Conservation (phyloP, 2,888 invertebrate genomes). For the Ophioninae sp. region DNA sequence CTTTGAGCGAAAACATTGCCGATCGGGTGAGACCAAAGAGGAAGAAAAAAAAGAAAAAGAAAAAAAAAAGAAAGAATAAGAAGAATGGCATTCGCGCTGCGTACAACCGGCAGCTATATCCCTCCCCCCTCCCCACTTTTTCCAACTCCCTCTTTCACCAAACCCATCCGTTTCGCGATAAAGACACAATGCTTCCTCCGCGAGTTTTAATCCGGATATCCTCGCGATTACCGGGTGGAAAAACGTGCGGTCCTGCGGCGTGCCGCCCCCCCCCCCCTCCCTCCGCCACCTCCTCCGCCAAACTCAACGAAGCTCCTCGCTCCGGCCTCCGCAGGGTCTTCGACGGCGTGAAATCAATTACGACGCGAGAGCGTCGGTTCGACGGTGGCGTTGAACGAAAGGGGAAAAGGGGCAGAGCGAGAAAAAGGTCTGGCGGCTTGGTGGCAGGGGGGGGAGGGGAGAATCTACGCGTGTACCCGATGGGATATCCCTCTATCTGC, state of each 20-base stretch:
- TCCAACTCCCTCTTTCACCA: neutral
- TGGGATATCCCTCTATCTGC: constrained; percentile 44
- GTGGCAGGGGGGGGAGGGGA: too few relatives aligned
- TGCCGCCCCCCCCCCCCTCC: too few relatives aligned
- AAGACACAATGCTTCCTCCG: neutral
- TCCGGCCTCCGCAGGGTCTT: too few relatives aligned
- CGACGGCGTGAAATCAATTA: neutral
- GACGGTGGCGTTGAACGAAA: too few relatives aligned
- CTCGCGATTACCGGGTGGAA: neutral
- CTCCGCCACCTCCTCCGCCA: too few relatives aligned
- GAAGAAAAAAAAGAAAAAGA: constrained; percentile 12
- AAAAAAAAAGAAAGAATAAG: constrained; percentile 41
- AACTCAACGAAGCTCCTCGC: too few relatives aligned
- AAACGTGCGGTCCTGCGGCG: neutral
- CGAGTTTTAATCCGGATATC: neutral
- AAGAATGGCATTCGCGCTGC: constrained; percentile 54
- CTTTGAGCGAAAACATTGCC: constrained; percentile 52
- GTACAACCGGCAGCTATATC: constrained; percentile 52
- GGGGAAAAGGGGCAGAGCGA: too few relatives aligned
- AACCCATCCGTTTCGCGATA: neutral
- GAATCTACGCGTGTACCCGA: constrained; percentile 2
- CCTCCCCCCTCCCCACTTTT: constrained; percentile 21
- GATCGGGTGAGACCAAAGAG: constrained; percentile 22
- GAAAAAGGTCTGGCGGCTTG: neutral
- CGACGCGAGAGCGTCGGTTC: neutral